Conservation (phyloP, 2,888 invertebrate genomes). For the Agriopis leucophaearia region DNA sequence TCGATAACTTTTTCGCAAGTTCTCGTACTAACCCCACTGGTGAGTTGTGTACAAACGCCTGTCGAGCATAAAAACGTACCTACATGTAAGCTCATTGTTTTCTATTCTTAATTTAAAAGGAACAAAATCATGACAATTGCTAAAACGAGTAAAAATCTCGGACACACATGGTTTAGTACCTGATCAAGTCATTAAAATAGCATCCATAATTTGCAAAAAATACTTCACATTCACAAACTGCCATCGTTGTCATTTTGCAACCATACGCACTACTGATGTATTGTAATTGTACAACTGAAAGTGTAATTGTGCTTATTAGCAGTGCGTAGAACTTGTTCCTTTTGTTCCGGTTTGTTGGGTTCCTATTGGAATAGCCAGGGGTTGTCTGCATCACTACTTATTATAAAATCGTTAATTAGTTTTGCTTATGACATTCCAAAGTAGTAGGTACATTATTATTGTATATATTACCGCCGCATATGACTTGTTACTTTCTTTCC, state of each 20-base stretch:
- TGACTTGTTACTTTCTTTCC: conserved; percentile 36
- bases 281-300: background rate
- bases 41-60: too few relatives aligned
- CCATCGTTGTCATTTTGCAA: conserved; percentile 4
- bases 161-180: background rate
- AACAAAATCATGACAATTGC: background rate
- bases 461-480: background rate
- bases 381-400: conserved; percentile 14
- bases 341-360: conserved; percentile 43
- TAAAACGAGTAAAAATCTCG: too few relatives aligned
- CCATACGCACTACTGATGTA: background rate
- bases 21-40: too few relatives aligned
- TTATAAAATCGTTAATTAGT: conserved; percentile 27
- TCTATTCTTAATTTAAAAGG: too few relatives aligned
- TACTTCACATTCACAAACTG: background rate
- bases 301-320: conserved; percentile 54
- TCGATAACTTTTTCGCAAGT: too few relatives aligned
- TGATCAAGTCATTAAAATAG: background rate
- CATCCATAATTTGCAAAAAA: conserved; percentile 10
- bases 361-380: conserved; percentile 24
- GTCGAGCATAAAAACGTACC: too few relatives aligned
- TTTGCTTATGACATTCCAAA: too few relatives aligned
- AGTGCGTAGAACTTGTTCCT: conserved; percentile 42
- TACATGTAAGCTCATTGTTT: too few relatives aligned
- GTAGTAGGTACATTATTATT: too few relatives aligned